A percentile compares a stretch with the other conserved stretches of the same genome.
These are phyloP conservation scores for Lamprologus tigripictilis DNA, from an alignment of 2,113 vertebrate species.

Conservation along the genomic window DNA sequence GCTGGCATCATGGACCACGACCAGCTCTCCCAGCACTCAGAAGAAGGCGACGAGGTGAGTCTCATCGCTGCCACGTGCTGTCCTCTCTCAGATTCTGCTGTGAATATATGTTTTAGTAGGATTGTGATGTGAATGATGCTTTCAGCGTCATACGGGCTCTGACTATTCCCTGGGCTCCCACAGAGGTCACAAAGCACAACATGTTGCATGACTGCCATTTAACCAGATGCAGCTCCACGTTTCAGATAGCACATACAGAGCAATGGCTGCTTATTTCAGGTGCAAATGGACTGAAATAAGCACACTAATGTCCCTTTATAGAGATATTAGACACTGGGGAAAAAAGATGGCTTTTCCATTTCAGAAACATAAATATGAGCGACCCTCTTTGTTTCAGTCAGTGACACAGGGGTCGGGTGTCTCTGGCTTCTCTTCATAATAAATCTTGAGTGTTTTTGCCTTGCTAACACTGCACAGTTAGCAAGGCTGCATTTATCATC, in stretches of 20 bases:
- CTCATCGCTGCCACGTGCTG: not conserved
- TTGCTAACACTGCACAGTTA: not conserved
- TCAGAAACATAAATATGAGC: conserved; percentile 25
- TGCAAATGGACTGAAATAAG: not conserved
- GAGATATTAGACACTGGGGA: not conserved
- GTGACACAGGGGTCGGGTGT: conserved; percentile 14
- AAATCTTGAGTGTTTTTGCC: not conserved
- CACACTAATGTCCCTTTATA: not conserved
- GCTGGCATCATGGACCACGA: conserved; percentile 99
- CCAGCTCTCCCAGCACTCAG: conserved; percentile 94
- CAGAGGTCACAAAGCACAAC: not conserved
- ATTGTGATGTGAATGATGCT: not conserved
- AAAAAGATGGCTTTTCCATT: no score
- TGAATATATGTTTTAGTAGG: not conserved
- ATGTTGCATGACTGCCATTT: not conserved
- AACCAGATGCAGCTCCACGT: not conserved
- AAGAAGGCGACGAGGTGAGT: conserved; percentile 93
- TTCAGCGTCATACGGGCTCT: not conserved
- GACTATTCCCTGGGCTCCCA: not conserved
- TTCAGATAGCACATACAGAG: not conserved
- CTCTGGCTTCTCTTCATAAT: not conserved
- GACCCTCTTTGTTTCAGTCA: not conserved
- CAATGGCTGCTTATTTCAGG: not conserved
- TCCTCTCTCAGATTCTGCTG: not conserved
- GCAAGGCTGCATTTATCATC: not conserved